Evolutionary conservation across 2,797 vertebrate species (phyloP), one percentile per base, ranked within the genome.

Genomic region (Manis pentadactyla): DNA sequence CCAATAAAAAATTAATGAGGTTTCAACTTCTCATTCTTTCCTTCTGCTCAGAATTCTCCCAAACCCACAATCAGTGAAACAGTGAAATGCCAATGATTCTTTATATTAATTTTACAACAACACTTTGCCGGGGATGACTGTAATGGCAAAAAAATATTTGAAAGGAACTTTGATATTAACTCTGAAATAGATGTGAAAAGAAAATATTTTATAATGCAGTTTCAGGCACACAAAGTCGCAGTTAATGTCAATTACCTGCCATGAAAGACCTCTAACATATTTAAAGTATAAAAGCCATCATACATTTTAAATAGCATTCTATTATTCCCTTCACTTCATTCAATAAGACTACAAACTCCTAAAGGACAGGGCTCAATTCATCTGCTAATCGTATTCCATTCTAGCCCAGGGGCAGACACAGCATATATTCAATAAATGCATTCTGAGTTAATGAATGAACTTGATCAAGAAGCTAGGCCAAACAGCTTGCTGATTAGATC

Each of bases 401-500:
- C 78, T 95, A 64, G 90, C 96, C 92, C 53, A 51, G 14, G 68
- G 95, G 64, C 86, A 92, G 82, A 87, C 68, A 63, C 59, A 81
- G 51, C 39, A 86, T 51, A 92, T 69, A 95, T 82, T 84, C 96
- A 95, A 92, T 85, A 95, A 97, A 94, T 84, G 95, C 83, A 90
- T 92, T 97, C 95, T 87, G 73, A 95, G 92, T 95, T 96, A 95
- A 97, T 97, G 96, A 97, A 97, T 97, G 96, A 97, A 97, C 95
- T 96, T 96, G 96, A 97, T 91, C 95, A 82, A 97, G 93, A 97
- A 97, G 91, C 97, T 96, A 96, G 75, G 96, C 7, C 31, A 98
- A 97, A 96, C 59, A 96, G 97, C 93, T 95, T 97, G 89, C 71
- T 98, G 98, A 98, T 94, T 98, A 97, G 95, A 98, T 98, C 97